phyloP scores from a whole-genome alignment of 2,797 vertebrate genomes.

The Phataginus tricuspis region DNA sequence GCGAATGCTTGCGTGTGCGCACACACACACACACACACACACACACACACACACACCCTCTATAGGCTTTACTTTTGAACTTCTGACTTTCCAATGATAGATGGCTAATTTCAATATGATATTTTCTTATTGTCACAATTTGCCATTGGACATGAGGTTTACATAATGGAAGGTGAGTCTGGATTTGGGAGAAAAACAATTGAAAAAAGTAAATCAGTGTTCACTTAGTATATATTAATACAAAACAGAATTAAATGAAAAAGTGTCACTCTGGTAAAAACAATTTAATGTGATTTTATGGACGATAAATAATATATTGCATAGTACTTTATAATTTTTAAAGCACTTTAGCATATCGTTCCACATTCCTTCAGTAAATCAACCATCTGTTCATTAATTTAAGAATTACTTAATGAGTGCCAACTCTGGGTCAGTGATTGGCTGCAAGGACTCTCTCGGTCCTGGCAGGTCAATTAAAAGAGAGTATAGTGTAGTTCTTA shows the following conservation, averaged over 20 bases:
- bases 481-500: not conserved
- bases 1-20: rapidly evolving
- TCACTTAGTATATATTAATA: not conserved
- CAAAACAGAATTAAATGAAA: not conserved
- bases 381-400: not conserved
- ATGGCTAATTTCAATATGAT: not conserved
- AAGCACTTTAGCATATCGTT: not conserved
- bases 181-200: not conserved
- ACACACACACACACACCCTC: not conserved
- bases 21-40: not conserved
- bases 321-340: not conserved
- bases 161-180: not conserved
- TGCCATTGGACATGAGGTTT: not conserved
- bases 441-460: not conserved
- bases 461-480: not conserved
- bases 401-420: not conserved
- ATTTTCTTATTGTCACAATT: not conserved
- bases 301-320: not conserved
- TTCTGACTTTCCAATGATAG: not conserved
- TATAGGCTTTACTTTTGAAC: not conserved
- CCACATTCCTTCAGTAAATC: not conserved
- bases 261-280: not conserved
- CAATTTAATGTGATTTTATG: not conserved
- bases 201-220: not conserved
- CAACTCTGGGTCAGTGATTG: not conserved